Percentiles rank a stretch among this genome's conserved stretches.
Conservation (phyloP, 2,113 vertebrate genomes). For the Pholis gunnellus region DNA sequence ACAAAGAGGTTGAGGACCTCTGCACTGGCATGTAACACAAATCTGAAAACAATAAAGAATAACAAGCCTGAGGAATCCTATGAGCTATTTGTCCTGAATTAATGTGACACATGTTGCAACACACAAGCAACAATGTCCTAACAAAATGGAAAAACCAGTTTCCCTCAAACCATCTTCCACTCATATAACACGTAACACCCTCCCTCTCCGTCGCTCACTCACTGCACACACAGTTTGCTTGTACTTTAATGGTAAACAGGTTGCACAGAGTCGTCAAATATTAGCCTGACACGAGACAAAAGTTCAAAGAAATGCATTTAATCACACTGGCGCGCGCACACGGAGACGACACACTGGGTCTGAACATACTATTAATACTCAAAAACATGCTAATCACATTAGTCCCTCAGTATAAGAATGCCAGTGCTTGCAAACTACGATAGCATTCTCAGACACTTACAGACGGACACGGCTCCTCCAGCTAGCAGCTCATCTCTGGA, state of each 20-base stretch:
- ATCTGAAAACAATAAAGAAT: not conserved
- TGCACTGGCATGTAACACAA: not conserved
- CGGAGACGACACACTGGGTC: constrained; percentile 10
- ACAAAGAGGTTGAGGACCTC: not conserved
- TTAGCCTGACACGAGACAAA: constrained; percentile 31
- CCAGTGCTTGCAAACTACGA: not conserved
- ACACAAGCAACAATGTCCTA: not conserved
- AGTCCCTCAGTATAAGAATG: not conserved
- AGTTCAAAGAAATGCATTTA: constrained; percentile 47
- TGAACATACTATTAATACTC: constrained; percentile 9
- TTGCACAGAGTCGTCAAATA: constrained; percentile 50
- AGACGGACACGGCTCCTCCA: constrained; percentile 22
- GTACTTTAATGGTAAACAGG: constrained; percentile 18
- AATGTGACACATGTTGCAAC: constrained; percentile 17
- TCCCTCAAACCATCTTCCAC: constrained; percentile 3
- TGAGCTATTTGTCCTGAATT: not conserved
- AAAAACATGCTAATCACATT: not conserved
- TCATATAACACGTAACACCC: not conserved
- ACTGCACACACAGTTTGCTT: constrained; percentile 3
- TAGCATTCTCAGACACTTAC: constrained; percentile 20
- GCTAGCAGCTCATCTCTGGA: constrained; percentile 62
- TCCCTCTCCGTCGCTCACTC: not conserved
- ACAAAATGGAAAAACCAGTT: constrained; percentile 16
- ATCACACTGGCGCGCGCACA: constrained; percentile 23
- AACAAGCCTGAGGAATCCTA: not conserved